These are phyloP conservation scores for Trichogramma dendrolimi DNA, from an alignment of 2,888 invertebrate species.

Conservation along the genomic window DNA sequence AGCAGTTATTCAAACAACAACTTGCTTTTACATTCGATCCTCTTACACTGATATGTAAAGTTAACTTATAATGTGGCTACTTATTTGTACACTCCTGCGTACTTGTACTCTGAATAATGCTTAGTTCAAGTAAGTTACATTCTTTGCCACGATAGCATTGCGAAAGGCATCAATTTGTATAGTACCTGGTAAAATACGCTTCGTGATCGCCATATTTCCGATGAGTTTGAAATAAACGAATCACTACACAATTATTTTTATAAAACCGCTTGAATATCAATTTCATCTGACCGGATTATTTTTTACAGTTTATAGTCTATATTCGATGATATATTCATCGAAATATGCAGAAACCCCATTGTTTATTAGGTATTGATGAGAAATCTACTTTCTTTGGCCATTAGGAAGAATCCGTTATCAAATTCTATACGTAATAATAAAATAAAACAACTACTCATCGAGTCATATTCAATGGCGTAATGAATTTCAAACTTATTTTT, in stretches of 20 bases:
- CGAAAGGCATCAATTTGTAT: slow-evolving; percentile 23
- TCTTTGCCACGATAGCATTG: slow-evolving; percentile 12
- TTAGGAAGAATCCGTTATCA: slow-evolving; percentile 34
- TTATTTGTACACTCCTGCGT: too few relatives aligned
- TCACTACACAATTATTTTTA: slow-evolving; percentile 7
- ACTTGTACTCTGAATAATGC: too few relatives aligned
- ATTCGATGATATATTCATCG: slow-evolving; percentile 10
- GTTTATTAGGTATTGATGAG: slow-evolving; percentile 26
- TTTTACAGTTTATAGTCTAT: slow-evolving; percentile 14
- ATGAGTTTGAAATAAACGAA: slow-evolving; percentile 17
- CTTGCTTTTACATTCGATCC: slow-evolving; percentile 15
- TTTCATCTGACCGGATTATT: neutral
- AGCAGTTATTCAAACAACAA: slow-evolving; percentile 22
- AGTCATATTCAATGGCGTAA: neutral
- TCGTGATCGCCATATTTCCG: slow-evolving; percentile 16
- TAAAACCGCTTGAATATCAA: neutral
- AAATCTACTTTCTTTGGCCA: slow-evolving; percentile 36
- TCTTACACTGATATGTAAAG: too few relatives aligned
- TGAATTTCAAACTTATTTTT: neutral
- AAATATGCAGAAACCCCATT: slow-evolving; percentile 19
- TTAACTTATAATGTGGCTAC: too few relatives aligned
- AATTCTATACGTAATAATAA: slow-evolving; percentile 12
- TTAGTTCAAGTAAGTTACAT: slow-evolving; percentile 2
- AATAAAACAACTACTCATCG: neutral
- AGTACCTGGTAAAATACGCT: slow-evolving; percentile 11